These are phyloP conservation scores for Tridacna gigas DNA, from an alignment of 2,888 invertebrate species.

Conservation along the genomic window DNA sequence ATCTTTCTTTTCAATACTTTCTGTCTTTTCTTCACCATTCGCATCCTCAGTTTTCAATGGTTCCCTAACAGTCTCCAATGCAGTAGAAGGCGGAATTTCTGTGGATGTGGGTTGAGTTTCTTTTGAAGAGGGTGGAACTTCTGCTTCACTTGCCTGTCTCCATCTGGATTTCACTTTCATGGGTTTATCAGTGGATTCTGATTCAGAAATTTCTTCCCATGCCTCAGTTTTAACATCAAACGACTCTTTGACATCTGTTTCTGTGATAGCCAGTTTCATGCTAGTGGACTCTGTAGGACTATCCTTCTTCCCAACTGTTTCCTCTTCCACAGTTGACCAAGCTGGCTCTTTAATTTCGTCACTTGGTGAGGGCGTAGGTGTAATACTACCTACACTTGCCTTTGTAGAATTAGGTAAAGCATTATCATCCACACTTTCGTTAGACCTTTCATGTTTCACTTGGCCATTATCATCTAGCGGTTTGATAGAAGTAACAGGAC, in stretches of 20 bases:
- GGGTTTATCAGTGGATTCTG: slow-evolving; percentile 53
- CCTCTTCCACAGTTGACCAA: slow-evolving; percentile 17
- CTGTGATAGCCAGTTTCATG: background rate
- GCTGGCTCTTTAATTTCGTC: slow-evolving; percentile 15
- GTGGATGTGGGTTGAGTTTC: slow-evolving; percentile 34
- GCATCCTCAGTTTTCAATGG: slow-evolving; percentile 18
- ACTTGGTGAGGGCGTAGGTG: slow-evolving; percentile 25
- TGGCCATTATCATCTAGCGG: too few relatives aligned
- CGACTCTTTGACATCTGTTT: background rate
- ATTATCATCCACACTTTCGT: background rate
- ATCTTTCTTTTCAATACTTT: slow-evolving; percentile 24
- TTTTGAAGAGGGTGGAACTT: slow-evolving; percentile 59
- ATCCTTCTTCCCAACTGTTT: background rate
- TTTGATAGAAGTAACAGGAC: too few relatives aligned
- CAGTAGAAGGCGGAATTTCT: slow-evolving; percentile 15
- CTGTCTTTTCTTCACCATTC: slow-evolving; percentile 5
- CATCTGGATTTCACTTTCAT: slow-evolving; percentile 80
- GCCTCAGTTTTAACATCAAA: background rate
- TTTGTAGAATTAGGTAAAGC: background rate
- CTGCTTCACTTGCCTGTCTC: slow-evolving; percentile 78
- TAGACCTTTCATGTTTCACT: background rate
- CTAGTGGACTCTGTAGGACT: background rate
- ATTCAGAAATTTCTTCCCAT: slow-evolving; percentile 14
- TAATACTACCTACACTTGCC: slow-evolving; percentile 15
- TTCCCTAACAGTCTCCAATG: background rate